phyloP scores from a whole-genome alignment of 1,140 invertebrate species.

The Gryon sp. region DNA sequence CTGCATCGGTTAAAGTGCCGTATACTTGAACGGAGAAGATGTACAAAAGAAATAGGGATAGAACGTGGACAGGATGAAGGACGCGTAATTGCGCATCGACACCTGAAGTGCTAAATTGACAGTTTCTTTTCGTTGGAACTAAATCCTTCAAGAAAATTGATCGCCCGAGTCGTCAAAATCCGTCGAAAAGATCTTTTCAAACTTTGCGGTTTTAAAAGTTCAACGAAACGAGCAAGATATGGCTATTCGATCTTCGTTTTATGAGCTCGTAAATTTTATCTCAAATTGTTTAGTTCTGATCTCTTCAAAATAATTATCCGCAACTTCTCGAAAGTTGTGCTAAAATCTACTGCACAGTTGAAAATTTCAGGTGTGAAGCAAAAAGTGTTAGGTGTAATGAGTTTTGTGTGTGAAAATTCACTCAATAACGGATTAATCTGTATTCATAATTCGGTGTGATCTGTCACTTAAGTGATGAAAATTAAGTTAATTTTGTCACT shows the following conservation, averaged over 20 bases:
- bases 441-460: no score
- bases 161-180: constrained; percentile 1
- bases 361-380: no score
- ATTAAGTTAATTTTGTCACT: no score
- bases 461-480: no score
- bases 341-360: no score
- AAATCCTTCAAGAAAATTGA: constrained; percentile 10
- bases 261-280: constrained; percentile 10
- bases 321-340: not conserved
- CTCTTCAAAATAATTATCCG: constrained; percentile 1
- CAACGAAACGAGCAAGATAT: not conserved
- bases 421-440: no score
- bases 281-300: not conserved
- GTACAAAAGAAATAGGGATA: no score
- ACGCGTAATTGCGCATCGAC: not conserved
- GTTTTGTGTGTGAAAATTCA: no score
- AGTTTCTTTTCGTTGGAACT: constrained; percentile 8
- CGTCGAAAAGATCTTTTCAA: constrained; percentile 17
- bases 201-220: constrained; percentile 15
- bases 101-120: constrained; percentile 19
- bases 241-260: not conserved
- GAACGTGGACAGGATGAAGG: no score
- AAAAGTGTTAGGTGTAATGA: no score
- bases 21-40: no score
- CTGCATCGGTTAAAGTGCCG: no score